A percentile compares a stretch with the other conserved stretches of the same genome.
phyloP scores from a whole-genome alignment of 2,888 invertebrate species.

The Drosophila nr. fundita region DNA sequence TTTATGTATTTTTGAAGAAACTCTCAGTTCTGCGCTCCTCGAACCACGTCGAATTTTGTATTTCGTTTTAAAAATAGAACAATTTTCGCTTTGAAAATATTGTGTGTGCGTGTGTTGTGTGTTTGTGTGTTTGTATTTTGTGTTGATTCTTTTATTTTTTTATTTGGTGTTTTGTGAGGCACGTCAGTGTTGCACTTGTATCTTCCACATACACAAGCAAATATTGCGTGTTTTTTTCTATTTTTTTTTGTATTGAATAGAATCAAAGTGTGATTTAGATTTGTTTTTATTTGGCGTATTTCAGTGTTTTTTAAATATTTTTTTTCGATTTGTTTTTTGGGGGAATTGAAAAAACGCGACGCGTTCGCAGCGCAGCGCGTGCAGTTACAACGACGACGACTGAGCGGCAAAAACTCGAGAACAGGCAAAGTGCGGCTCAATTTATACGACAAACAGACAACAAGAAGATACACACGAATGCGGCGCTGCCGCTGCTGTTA shows the following conservation, averaged over 20 bases:
- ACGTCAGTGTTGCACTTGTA: conserved; percentile 58
- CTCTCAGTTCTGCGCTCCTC: conserved; percentile 35
- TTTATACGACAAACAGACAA: conserved; percentile 77
- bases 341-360: conserved; percentile 42
- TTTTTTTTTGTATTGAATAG: conserved; percentile 5
- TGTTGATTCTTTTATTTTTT: conserved; percentile 14
- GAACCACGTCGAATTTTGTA: conserved; percentile 29
- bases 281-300: conserved; percentile 14
- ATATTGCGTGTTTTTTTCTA: conserved; percentile 2
- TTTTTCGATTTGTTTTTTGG: conserved; percentile 22
- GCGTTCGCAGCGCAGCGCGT: conserved; percentile 63
- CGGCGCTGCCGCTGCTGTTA: conserved; percentile 34
- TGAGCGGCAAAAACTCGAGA: conserved; percentile 80
- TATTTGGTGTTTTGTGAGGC: conserved; percentile 16
- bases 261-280: conserved; percentile 9
- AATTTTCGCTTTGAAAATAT: conserved; percentile 55
- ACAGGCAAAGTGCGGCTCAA: conserved; percentile 81
- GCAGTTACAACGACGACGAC: conserved; percentile 78
- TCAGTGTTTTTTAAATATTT: conserved; percentile 1
- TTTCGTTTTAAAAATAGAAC: conserved; percentile 57
- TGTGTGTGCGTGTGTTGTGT: conserved; percentile 26
- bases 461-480: conserved; percentile 73
- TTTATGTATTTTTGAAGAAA: conserved; percentile 31
- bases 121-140: conserved; percentile 8
- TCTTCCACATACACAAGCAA: conserved; percentile 26